phyloP scores from a whole-genome alignment of 2,797 vertebrate species.

The Champsocephalus esox region DNA sequence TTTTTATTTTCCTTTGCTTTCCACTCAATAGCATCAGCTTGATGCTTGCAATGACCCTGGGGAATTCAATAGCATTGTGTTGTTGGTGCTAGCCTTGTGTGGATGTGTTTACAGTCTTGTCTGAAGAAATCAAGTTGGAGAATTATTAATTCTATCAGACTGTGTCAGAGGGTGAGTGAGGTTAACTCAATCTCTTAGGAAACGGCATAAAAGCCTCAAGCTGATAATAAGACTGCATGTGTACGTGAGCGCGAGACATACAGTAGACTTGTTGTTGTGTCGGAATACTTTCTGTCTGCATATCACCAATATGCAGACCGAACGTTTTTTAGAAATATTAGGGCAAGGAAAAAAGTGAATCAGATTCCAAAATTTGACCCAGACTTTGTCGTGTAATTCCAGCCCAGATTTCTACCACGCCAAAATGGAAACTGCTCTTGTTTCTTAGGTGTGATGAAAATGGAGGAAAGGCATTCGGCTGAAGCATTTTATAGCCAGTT shows the following conservation, averaged over 20 bases:
- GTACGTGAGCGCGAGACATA: background rate
- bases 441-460: no score
- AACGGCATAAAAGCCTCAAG: slow-evolving; percentile 33
- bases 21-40: slow-evolving; percentile 42
- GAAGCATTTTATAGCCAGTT: no score
- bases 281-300: background rate
- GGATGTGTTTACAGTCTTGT: slow-evolving; percentile 29
- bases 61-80: slow-evolving; percentile 27
- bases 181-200: slow-evolving; percentile 51
- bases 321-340: no score
- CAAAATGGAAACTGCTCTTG: no score
- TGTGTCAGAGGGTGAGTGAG: slow-evolving; percentile 58
- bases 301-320: background rate
- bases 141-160: slow-evolving; percentile 72
- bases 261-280: background rate
- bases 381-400: no score
- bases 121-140: slow-evolving; percentile 53
- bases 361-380: no score
- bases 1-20: slow-evolving; percentile 43
- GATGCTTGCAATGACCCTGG: slow-evolving; percentile 18
- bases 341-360: background rate
- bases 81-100: slow-evolving; percentile 11
- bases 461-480: no score
- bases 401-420: no score
- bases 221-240: slow-evolving; percentile 17